These are phyloP conservation scores for Phalacrocorax carbo DNA, from an alignment of 2,113 vertebrate genomes.

Conservation along the genomic window DNA sequence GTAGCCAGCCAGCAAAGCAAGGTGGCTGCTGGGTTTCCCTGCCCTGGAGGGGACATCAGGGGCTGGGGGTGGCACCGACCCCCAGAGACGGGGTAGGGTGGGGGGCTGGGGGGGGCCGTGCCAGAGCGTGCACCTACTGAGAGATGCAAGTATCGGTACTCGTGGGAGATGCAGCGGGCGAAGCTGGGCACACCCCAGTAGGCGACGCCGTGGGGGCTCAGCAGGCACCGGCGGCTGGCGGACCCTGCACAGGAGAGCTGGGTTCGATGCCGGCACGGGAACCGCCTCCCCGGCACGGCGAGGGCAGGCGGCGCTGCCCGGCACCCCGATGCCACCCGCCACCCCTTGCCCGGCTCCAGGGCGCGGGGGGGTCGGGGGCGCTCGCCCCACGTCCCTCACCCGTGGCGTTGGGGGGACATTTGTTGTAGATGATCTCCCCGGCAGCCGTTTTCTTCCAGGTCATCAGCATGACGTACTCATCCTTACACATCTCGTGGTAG, in stretches of 20 bases:
- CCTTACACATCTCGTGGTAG: conserved; percentile 93
- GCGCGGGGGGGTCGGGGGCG: accelerated
- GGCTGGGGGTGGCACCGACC: background rate
- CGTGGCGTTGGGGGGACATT: conserved; percentile 95
- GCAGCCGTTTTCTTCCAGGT: conserved; percentile 94
- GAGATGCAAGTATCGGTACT: conserved; percentile 96
- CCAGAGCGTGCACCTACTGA: conserved; percentile 79
- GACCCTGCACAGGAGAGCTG: conserved; percentile 73
- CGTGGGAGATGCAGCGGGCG: conserved; percentile 96
- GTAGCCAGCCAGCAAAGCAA: background rate
- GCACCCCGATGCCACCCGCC: accelerated
- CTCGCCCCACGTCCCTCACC: conserved; percentile 70
- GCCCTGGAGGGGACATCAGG: background rate
- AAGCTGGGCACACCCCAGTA: conserved; percentile 98
- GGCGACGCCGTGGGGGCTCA: conserved; percentile 93
- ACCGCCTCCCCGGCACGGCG: accelerated
- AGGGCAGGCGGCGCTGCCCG: background rate
- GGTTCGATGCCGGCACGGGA: accelerated
- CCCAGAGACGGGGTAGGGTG: background rate
- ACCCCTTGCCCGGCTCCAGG: background rate
- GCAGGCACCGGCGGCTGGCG: conserved; percentile 97
- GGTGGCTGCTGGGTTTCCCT: background rate
- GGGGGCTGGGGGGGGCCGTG: background rate
- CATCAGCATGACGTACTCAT: conserved; percentile 87
- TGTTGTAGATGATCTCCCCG: conserved; percentile 96